Evolutionary conservation across 2,888 invertebrate species (phyloP), one percentile per base, ranked within the genome.

Genomic region (Orchestes rusci): DNA sequence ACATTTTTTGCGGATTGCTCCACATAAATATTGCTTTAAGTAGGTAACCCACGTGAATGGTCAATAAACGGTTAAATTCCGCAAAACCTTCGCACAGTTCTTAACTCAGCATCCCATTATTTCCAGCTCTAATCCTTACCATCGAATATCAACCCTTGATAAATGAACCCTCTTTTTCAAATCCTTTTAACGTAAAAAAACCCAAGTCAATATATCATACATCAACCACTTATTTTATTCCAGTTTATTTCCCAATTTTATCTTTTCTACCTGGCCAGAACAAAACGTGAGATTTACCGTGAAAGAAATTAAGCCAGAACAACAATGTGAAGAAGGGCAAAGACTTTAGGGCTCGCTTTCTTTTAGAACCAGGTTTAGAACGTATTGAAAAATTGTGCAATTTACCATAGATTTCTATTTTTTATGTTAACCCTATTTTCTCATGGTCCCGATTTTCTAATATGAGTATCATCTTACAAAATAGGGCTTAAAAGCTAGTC

Each of bases 401-500:
- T 59, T 59, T 59, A 59, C 48, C 57, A 58, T 58, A 52, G 45
- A 53, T 54, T 33, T 54, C 51, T 47, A 50, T 34, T 56, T 53
- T n/a, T n/a, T n/a, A n/a, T n/a, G n/a, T n/a, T 52, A 59, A 57
- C 59, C 57, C 58, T 53, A 57, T 60, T 59, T 59, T 60, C 61
- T 58, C 61, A 60, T 60, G 60, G 57, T 50, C 52, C 53, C 57
- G 59, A 61, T 60, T 61, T 58, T 55, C 56, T 66, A 67, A 67
- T 67, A 64, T 60, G 51, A 60, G 59, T 67, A 67, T 67, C 66
- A 62, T 60, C 63, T 67, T 66, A 61, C 66, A 59, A 56, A 60
- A 56, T 50, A 51, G 51, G 53, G 55, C 44, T 55, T 55, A 60
- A 59, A 59, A 39, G 57, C 48, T 8, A 17, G 33, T 43, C 50